phyloP scores from a whole-genome alignment of 2,888 invertebrate genomes.

The Lochmaea capreae region DNA sequence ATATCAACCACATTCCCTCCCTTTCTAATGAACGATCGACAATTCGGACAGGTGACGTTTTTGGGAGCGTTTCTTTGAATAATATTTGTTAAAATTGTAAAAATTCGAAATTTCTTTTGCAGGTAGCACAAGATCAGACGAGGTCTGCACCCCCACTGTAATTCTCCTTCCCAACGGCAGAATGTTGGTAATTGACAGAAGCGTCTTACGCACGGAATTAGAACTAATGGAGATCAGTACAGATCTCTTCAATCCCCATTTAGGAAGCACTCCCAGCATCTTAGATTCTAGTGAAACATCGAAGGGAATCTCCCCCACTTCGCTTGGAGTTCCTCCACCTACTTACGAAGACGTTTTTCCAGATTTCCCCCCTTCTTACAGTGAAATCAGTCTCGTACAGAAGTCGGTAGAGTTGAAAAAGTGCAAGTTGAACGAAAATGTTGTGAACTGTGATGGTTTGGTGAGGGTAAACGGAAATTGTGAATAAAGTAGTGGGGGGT shows the following conservation, averaged over 20 bases:
- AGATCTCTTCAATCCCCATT: constrained; percentile 65
- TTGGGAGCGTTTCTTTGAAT: too few relatives aligned
- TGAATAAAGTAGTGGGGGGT: not conserved
- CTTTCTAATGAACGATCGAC: too few relatives aligned
- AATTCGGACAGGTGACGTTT: too few relatives aligned
- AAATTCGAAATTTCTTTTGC: constrained; percentile 15
- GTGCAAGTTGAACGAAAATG: constrained; percentile 21
- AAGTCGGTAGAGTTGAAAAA: constrained; percentile 28
- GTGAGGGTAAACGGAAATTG: constrained; percentile 5
- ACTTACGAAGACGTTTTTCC: constrained; percentile 68
- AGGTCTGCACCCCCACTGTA: constrained; percentile 68
- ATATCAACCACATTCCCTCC: too few relatives aligned
- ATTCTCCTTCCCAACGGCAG: constrained; percentile 69
- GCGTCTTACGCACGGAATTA: constrained; percentile 65
- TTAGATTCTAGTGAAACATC: constrained; percentile 69
- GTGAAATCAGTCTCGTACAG: constrained; percentile 60
- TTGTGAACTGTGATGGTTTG: constrained; percentile 20
- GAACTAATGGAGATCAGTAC: constrained; percentile 69
- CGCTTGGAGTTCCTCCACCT: constrained; percentile 67
- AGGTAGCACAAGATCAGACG: constrained; percentile 55
- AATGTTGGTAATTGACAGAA: constrained; percentile 70
- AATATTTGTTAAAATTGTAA: too few relatives aligned
- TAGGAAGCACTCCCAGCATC: constrained; percentile 64
- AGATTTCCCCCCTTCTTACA: constrained; percentile 63
- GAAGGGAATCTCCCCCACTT: constrained; percentile 67